Evolutionary conservation across 2,888 invertebrate species (phyloP).

Genomic region (Hyles lineata): DNA sequence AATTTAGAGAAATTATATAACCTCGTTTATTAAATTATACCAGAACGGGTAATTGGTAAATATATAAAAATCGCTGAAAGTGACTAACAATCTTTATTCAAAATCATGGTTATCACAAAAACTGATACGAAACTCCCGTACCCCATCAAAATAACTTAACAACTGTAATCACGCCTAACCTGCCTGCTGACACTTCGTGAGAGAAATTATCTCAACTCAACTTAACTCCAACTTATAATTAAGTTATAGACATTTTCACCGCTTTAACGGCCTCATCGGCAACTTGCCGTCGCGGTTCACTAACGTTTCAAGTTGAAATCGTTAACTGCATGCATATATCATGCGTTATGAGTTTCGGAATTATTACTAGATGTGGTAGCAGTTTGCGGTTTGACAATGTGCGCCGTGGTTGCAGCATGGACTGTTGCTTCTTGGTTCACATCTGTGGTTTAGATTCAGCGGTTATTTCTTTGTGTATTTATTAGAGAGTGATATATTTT

Average conservation of each 20-base stretch:
- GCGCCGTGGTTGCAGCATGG: neutral
- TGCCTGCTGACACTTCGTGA: conserved; percentile 25
- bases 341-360: conserved; percentile 11
- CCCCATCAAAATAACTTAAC: conserved; percentile 11
- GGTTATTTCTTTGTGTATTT: conserved; percentile 6
- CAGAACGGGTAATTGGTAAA: too few relatives aligned
- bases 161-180: conserved; percentile 25
- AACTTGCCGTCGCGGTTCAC: conserved; percentile 39
- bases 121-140: neutral
- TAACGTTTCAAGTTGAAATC: conserved; percentile 40
- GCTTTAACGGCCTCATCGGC: conserved; percentile 42
- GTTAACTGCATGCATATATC: conserved; percentile 28
- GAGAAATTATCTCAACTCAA: conserved; percentile 31
- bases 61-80: neutral
- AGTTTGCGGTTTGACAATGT: conserved; percentile 12
- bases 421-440: neutral
- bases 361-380: neutral
- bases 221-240: conserved; percentile 44
- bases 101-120: conserved; percentile 10
- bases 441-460: neutral
- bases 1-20: too few relatives aligned
- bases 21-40: too few relatives aligned
- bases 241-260: conserved; percentile 42
- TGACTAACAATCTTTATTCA: neutral
- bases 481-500: neutral